These are phyloP conservation scores for Loris lydekkerianus DNA, from an alignment of 2,797 vertebrate genomes.

Conservation along the genomic window DNA sequence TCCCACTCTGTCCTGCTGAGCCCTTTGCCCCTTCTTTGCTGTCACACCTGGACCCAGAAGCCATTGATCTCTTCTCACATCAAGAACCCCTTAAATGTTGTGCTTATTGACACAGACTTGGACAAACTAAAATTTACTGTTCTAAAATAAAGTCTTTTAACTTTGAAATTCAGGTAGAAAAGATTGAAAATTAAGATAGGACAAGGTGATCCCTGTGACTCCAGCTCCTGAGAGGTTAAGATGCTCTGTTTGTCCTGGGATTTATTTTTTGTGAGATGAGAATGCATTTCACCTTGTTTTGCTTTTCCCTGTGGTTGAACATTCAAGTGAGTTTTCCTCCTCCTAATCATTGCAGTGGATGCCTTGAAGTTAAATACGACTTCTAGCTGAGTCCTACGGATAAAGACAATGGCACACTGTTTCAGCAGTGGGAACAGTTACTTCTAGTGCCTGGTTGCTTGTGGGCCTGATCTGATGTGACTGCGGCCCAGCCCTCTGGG, in stretches of 20 bases:
- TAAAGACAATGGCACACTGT: rapidly evolving
- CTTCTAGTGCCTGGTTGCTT: rapidly evolving
- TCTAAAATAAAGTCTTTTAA: not conserved
- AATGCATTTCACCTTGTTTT: rapidly evolving
- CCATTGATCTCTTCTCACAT: rapidly evolving
- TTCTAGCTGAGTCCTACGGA: not conserved
- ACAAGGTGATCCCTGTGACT: too few relatives aligned
- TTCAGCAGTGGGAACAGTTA: rapidly evolving
- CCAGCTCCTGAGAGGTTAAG: not conserved
- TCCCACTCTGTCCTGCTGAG: rapidly evolving
- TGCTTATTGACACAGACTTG: not conserved
- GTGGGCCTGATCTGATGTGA: rapidly evolving
- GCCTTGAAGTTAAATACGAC: not conserved
- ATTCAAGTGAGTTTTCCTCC: not conserved
- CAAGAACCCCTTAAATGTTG: not conserved
- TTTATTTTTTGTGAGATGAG: rapidly evolving
- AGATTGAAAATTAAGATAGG: not conserved
- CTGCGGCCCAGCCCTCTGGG: not conserved
- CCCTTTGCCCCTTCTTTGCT: not conserved
- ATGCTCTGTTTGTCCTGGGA: not conserved
- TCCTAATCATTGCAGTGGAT: rapidly evolving
- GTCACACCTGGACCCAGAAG: not conserved
- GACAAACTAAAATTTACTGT: not conserved
- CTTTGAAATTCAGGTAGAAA: not conserved
- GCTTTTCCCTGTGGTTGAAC: not conserved